Evolutionary conservation across 2,888 invertebrate species (phyloP), one percentile per base, ranked within the genome.

Genomic region (Hydropsyche betteni): DNA sequence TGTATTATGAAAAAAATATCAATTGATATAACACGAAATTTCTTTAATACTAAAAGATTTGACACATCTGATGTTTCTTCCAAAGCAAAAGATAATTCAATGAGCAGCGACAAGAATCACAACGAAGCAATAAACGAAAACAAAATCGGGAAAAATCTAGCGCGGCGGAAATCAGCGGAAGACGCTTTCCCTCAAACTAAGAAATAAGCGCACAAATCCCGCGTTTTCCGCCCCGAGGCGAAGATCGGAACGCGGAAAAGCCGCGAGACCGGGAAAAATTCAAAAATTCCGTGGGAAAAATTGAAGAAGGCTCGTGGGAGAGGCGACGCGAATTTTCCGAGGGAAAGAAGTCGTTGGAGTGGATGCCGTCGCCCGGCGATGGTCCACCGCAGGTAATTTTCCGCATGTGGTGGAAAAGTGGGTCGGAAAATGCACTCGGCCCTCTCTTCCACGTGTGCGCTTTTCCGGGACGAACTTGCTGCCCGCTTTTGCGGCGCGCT

Each of bases 101-200:
- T 58, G 24, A 58, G 24, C 5, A 8, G 24, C 58, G 24, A 24
- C 24, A 64, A 34, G 12, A 34, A 10, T 34, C 34, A 36, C 34
- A 7, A n/a, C 14, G 58, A 14, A 58, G 24, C 58, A 16, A 16
- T 14, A 58, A 12, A 64, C 34, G 36, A 36, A 36, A 61, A 72
- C 24, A 12, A 36, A 72, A 72, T 16, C 12, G 34, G 51, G 50
- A 64, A 16, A 76, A 76, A 76, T 51, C 50, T 24, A 58, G 55
- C 61, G n/a, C 24, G 14, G 61, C 36, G 50, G 61, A 58, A 55
- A 61, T 50, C 44, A 50, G 12, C 75, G 83, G 88, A 80, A 88
- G 89, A 81, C 86, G 89, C 69, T 89, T 88, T 82, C 89, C 89
- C 8, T 8, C 64, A 10, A 10, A 86, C 88, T 78, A 87, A 88